Percentiles rank a stretch among this genome's conserved stretches.
These are phyloP conservation scores for Corythoichthys haematopterus DNA, from an alignment of 2,113 vertebrate species.

Conservation along the genomic window DNA sequence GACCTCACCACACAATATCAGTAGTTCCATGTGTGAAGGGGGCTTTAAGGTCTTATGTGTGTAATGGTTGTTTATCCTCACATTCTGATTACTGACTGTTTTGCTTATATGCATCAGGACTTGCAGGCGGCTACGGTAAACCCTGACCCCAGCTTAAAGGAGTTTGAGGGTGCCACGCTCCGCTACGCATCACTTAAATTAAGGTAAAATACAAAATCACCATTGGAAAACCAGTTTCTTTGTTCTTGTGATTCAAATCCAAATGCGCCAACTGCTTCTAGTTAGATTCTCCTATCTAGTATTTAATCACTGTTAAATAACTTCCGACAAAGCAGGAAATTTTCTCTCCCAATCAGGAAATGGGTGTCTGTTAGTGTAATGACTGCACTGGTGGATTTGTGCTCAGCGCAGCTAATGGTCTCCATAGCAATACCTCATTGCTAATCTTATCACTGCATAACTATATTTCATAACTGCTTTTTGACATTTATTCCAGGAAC, in stretches of 20 bases:
- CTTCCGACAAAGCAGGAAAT: constrained; percentile 42
- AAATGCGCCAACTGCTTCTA: not conserved
- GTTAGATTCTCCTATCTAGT: constrained; percentile 23
- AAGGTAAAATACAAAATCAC: constrained; percentile 59
- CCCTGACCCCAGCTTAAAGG: constrained; percentile 96
- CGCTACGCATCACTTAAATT: constrained; percentile 96
- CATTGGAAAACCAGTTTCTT: not conserved
- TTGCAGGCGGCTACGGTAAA: constrained; percentile 93
- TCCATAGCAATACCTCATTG: not conserved
- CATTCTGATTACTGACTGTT: constrained; percentile 19
- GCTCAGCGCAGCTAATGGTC: constrained; percentile 11
- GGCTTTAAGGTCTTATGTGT: constrained; percentile 14
- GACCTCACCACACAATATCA: not conserved
- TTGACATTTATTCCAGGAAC: constrained; percentile 69
- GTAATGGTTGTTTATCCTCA: constrained; percentile 1
- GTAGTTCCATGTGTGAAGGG: constrained; percentile 32
- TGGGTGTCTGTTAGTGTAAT: constrained; percentile 36
- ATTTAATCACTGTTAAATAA: constrained; percentile 26
- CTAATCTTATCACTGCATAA: not conserved
- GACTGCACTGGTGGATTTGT: constrained; percentile 8
- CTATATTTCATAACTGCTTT: not conserved
- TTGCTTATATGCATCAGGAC: constrained; percentile 73
- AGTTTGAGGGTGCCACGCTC: constrained; percentile 95
- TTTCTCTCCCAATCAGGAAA: constrained; percentile 34
- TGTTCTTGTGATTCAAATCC: not conserved